Base-by-base conservation (phyloP, 2,113 vertebrate species). In the Pelvicachromis taeniatus region DNA sequence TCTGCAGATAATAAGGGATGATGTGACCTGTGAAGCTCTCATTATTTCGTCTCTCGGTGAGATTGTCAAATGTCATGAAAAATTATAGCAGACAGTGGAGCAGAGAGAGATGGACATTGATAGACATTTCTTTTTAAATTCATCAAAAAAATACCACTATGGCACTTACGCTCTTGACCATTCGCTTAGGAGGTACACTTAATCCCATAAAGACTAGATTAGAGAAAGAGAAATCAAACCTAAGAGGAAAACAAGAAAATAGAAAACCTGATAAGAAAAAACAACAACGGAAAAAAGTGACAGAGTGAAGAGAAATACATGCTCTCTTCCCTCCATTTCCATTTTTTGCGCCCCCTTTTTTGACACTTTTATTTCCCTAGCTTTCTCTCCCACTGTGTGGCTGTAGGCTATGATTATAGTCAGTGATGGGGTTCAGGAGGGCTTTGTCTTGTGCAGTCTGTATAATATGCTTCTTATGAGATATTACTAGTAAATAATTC, bases 401-500 rank as follows among this genome's bases (percentile, higher is more conserved):
- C 91, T 89, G 42, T 50, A 52, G 87, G 89, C 81, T 85, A 83
- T 91, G 86, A 94, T 92, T 94, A 90, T 26, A 91, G 78, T 83
- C 84, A n/a, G 85, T 85, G 87, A 93, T 85, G 77, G 86, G 68
- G 87, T 92, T 89, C 89, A 89, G 82, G 70, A 90, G 88, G 85
- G 79, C 88, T 91, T 90, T 90, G 90, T 94, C 92, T 93, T 85
- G 65, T 91, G 82, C 75, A 55, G 84, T 92, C 90, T 89, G 82
- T 87, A 84, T 92, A 90, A 92, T 94, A 83, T 80, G 77, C 80
- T 88, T 87, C 87, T 91, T 87, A 91, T 90, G 88, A 91, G 86
- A 89, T 93, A 93, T 92, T 91, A 90, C 91, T 85, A 4, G 85
- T 95, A 90, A 93, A 94, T 95, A 92, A 94, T 95, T 92, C 93